These are phyloP conservation scores for Hystrix brachyura DNA, from an alignment of 2,113 vertebrate genomes.

Conservation along the genomic window DNA sequence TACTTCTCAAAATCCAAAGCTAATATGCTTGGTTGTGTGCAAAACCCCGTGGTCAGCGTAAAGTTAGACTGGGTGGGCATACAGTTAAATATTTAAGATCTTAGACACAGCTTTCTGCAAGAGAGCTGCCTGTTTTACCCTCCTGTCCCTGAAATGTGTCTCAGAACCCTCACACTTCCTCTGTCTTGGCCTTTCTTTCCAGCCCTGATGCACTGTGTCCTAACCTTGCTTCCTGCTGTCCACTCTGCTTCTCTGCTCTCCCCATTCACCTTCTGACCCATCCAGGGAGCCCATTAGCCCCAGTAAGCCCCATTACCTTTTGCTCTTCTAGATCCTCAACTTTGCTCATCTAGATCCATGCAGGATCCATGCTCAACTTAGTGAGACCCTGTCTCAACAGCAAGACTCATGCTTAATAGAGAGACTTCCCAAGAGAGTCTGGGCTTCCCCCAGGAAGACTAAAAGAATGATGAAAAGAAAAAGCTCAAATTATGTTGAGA, in stretches of 20 bases:
- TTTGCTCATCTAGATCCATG: no score
- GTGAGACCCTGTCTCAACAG: no score
- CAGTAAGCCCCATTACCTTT: not conserved
- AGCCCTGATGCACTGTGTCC: not conserved
- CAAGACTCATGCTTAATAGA: not conserved
- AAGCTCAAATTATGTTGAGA: not conserved
- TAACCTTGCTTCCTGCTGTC: not conserved
- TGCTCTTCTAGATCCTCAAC: not conserved
- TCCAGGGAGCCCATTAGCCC: not conserved
- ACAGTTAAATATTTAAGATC: not conserved
- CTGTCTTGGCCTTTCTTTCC: not conserved
- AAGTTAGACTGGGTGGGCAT: not conserved
- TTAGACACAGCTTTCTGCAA: not conserved
- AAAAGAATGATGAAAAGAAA: not conserved
- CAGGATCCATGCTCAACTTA: not conserved
- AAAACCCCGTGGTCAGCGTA: not conserved
- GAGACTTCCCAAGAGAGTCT: not conserved
- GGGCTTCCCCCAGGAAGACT: not conserved
- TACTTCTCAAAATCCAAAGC: constrained; percentile 7
- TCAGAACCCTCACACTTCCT: not conserved
- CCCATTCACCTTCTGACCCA: not conserved
- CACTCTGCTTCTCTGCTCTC: not conserved
- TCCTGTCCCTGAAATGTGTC: not conserved
- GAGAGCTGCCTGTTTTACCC: fast-evolving
- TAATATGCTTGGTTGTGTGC: not conserved